Percentiles rank a stretch among this genome's conserved stretches.
Evolutionary conservation across 2,113 vertebrate genomes (phyloP).

Genomic region (Addax nasomaculatus): DNA sequence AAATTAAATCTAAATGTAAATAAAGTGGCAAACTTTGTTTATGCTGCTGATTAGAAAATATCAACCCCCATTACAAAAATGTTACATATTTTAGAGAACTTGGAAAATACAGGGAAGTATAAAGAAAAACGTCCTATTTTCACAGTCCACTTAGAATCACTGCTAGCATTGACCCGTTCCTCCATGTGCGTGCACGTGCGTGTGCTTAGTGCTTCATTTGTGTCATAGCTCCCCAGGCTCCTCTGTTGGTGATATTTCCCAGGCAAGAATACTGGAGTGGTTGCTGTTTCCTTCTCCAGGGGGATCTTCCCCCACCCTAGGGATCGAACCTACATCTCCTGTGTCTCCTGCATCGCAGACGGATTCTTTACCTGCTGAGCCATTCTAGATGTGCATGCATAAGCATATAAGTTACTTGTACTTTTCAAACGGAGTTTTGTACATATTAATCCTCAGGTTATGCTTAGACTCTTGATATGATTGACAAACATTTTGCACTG

Average conservation of each 20-base stretch:
- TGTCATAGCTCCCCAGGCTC: neutral
- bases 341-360: neutral
- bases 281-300: neutral
- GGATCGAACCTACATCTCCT: neutral
- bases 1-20: no score
- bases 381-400: neutral
- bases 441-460: neutral
- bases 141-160: neutral
- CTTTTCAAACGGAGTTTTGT: neutral
- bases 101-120: neutral
- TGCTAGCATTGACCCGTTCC: neutral
- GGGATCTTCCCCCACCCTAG: neutral
- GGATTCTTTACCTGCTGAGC: neutral
- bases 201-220: neutral
- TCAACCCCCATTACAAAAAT: neutral
- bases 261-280: neutral
- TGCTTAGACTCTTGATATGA: neutral
- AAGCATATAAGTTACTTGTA: neutral
- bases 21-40: neutral
- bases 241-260: neutral
- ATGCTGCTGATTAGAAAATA: neutral
- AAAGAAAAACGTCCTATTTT: neutral
- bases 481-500: neutral
- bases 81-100: neutral
- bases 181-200: fast-evolving